Evolutionary conservation across 2,113 vertebrate genomes (phyloP).

Genomic region (Pimephales promelas): DNA sequence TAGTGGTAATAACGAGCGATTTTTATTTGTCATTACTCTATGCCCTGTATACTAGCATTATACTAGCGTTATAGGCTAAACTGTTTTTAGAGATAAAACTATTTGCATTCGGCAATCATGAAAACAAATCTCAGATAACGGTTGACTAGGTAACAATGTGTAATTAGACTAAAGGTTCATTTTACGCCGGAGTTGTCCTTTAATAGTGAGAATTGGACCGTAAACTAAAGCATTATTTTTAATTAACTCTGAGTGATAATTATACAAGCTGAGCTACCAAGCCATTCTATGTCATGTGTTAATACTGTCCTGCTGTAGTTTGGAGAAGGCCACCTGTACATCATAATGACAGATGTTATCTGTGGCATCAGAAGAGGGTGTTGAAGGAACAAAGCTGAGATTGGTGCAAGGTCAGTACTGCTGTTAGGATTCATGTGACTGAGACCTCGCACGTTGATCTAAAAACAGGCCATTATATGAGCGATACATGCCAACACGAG

Average conservation of each 20-base stretch:
- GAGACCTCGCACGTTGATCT: slow-evolving; percentile 10
- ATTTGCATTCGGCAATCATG: too few species aligned
- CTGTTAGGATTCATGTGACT: slow-evolving; percentile 29
- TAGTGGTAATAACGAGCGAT: too few species aligned
- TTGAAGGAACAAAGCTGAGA: slow-evolving; percentile 38
- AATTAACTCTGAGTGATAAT: background rate
- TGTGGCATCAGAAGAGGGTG: slow-evolving; percentile 31
- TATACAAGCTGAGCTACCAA: background rate
- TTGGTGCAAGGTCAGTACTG: slow-evolving; percentile 31
- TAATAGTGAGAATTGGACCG: too few species aligned
- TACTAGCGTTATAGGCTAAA: too few species aligned
- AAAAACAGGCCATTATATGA: slow-evolving; percentile 9
- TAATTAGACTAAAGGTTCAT: too few species aligned
- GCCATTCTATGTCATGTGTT: background rate
- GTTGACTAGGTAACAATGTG: too few species aligned
- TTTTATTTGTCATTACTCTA: too few species aligned
- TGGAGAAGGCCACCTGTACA: background rate
- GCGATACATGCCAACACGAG: background rate
- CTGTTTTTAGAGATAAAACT: too few species aligned
- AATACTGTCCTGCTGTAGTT: slow-evolving; percentile 2
- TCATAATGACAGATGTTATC: slow-evolving; percentile 38
- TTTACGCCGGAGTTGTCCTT: too few species aligned
- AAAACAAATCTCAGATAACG: too few species aligned
- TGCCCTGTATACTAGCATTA: too few species aligned
- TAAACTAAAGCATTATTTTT: background rate